Base-by-base conservation (phyloP, 1,140 invertebrate species). In the Drosophila saltans region DNA sequence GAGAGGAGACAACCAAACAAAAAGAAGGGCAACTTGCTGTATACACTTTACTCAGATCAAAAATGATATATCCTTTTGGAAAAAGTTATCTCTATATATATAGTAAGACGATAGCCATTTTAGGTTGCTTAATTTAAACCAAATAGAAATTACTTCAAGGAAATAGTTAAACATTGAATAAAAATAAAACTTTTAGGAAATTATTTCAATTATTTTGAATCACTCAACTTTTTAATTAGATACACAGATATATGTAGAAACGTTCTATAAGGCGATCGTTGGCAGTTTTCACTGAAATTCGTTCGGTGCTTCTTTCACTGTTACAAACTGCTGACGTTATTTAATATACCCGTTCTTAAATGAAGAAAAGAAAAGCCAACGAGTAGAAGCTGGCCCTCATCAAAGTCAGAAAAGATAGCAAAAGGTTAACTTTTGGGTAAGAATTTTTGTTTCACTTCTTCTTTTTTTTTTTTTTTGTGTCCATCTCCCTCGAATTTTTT, bases 371-470 rank as follows among this genome's bases (percentile, higher is more conserved):
- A 52, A 52, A 52, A 52, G 10, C 21, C 24, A 52, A 52, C 45
- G 9, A 52, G 45, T 26, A 52, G 8, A 26, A 52, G 21, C 45
- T 52, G 66, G 28, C 84, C 83, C 77, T 88, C 73, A 72, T 88
- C 83, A 88, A 80, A 74, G 80, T 86, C 70, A 77, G 8, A 52
- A 52, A 52, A 68, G 58, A 70, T 64, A 78, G 52, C 58, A 75
- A 63, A 67, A 67, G 67, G 67, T 72, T 52, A 48, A 66, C 69
- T 67, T 65, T 63, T 68, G 69, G 65, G 48, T 66, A 60, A 48
- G 24, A 56, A 72, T 40, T 78, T 63, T 30, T 61, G 55, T 61
- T 58, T 16, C 39, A 62, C 39, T 56, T 78, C 48, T 40, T 33
- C 2, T 21, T 33, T 3, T 21, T n/a, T n/a, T 62, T 8, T 52